A percentile compares a stretch with the other conserved stretches of the same genome.
Evolutionary conservation across 2,797 vertebrate species (phyloP).

Genomic region (Sciurus vulgaris): DNA sequence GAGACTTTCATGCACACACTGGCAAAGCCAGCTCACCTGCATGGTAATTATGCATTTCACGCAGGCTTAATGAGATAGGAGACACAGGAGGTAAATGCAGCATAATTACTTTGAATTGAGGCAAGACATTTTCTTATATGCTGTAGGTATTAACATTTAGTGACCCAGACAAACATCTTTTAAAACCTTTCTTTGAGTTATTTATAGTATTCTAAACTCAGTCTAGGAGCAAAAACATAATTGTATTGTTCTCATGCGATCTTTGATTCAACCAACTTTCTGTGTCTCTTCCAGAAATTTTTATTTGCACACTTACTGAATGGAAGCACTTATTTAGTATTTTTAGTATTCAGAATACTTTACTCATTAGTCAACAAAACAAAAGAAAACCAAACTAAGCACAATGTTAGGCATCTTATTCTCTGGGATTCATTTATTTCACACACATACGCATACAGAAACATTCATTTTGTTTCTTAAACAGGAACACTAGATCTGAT

Average conservation of each 20-base stretch:
- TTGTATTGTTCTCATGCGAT: neutral
- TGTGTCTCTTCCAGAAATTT: neutral
- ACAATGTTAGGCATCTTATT: neutral
- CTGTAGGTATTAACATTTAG: slow-evolving; percentile 39
- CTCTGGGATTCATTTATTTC: neutral
- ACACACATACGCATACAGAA: neutral
- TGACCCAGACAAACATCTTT: slow-evolving; percentile 45
- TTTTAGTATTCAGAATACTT: neutral
- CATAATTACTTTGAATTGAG: slow-evolving; percentile 60
- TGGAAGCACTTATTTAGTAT: neutral
- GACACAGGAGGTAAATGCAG: slow-evolving; percentile 8
- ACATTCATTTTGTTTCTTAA: neutral
- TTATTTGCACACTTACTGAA: neutral
- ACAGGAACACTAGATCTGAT: neutral
- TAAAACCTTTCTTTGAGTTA: slow-evolving; percentile 13
- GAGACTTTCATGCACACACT: neutral
- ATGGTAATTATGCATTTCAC: slow-evolving; percentile 45
- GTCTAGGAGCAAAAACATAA: too few relatives aligned
- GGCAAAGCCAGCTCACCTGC: slow-evolving; percentile 3
- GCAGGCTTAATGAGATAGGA: slow-evolving; percentile 50
- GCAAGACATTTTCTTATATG: slow-evolving; percentile 44
- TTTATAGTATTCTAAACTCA: neutral
- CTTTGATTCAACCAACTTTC: neutral
- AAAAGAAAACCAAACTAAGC: neutral
- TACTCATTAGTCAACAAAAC: neutral